phyloP scores from a whole-genome alignment of 2,113 vertebrate genomes.

The Meriones unguiculatus region DNA sequence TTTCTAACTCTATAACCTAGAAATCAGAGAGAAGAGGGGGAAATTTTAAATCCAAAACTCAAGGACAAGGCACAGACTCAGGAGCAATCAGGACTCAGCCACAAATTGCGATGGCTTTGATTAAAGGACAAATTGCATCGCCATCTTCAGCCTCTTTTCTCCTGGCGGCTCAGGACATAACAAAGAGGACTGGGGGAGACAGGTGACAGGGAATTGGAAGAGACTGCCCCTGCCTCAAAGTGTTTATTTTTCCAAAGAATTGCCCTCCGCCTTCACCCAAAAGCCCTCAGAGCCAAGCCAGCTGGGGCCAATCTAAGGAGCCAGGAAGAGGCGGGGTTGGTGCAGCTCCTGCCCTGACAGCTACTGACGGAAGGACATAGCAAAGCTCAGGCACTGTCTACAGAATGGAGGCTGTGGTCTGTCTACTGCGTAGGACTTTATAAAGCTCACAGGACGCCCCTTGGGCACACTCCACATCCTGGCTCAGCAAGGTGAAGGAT shows the following conservation, averaged over 20 bases:
- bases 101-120: constrained; percentile 76
- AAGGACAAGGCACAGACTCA: constrained; percentile 66
- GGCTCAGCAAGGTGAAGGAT: neutral
- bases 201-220: neutral
- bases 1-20: constrained; percentile 73
- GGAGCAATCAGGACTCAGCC: constrained; percentile 81
- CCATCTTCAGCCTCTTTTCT: constrained; percentile 65
- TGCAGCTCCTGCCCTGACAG: neutral
- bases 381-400: too few relatives aligned
- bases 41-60: constrained; percentile 80
- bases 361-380: neutral
- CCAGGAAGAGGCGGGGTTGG: too few relatives aligned
- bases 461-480: rapidly evolving
- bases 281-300: neutral
- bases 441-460: neutral
- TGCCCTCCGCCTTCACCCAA: neutral
- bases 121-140: constrained; percentile 82
- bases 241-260: neutral
- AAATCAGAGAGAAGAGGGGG: constrained; percentile 80
- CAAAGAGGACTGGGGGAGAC: constrained; percentile 41
- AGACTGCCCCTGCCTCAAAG: neutral
- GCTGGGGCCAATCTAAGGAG: neutral
- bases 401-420: neutral
- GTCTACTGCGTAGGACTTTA: neutral
- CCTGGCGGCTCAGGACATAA: neutral